Base-by-base conservation (phyloP, 2,113 vertebrate species). In the Elaphurus davidianus region DNA sequence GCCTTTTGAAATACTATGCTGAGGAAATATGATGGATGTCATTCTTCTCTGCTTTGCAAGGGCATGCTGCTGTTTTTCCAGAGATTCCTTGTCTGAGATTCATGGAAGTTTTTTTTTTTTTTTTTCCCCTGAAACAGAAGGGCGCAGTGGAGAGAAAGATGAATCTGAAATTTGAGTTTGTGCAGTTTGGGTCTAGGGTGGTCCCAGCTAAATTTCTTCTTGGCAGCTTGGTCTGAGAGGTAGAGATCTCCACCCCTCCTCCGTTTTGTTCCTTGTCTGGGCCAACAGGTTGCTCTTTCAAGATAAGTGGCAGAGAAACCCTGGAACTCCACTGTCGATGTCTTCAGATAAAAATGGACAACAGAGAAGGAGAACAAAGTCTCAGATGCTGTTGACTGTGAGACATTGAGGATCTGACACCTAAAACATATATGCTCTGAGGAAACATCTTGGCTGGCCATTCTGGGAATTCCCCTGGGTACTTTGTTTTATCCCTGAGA, bases 401-500 rank as follows among this genome's bases (percentile, higher is more conserved):
- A 27, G 3, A 47, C 1, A 30, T 19, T 12, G 19, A 21, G 47
- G 36, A 33, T 25, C 16, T 6, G 28, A 17, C 30, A 17, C 16
- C 3, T 3, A 1, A 84, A 55, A 14, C 5, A 0, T 30, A 11
- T 0, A 2, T 21, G n/a, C n/a, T 25, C 28, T n/a, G 4, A 10
- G 60, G 16, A 25, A 25, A 47, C 23, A 23, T 12, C 4, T 15
- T 40, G 50, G 11, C 59, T 43, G 10, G 13, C 33, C 11, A 9
- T 57, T 40, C 47, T 4, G 0, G 36, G 57, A 17, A 30, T 8
- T 2, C 27, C 14, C 59, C 9, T 45, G 28, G 25, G 54, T 0
- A 4, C 2, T 21, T 11, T 33, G n/a, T 5, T 2, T 7, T 1
- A 9, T 33, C 13, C 5, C 12, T 16, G 85, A 52, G 79, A 91